phyloP scores from a whole-genome alignment of 2,888 invertebrate genomes.

The Hyposoter didymator region DNA sequence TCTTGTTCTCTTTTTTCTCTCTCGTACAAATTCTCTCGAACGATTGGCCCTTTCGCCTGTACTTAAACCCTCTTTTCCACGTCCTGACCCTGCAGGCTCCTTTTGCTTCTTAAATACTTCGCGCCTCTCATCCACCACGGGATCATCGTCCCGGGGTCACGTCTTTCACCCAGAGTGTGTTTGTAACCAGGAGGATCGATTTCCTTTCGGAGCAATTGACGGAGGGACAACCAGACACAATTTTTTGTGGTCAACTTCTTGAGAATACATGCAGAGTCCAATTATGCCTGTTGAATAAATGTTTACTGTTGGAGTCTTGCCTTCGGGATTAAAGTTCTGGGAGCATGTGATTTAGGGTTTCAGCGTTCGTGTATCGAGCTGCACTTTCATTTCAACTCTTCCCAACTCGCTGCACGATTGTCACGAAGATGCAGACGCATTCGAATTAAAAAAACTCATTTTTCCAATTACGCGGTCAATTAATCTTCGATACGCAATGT shows the following conservation, averaged over 20 bases:
- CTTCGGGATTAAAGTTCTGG: background rate
- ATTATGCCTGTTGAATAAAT: slow-evolving; percentile 28
- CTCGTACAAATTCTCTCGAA: slow-evolving; percentile 43
- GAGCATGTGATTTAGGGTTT: background rate
- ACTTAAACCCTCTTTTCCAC: slow-evolving; percentile 37
- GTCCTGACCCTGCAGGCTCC: slow-evolving; percentile 3
- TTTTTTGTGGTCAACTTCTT: slow-evolving; percentile 21
- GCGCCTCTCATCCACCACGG: slow-evolving; percentile 37
- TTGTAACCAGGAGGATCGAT: slow-evolving; percentile 52
- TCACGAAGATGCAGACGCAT: too few species aligned
- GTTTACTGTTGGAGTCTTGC: background rate
- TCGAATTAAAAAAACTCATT: background rate
- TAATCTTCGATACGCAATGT: background rate
- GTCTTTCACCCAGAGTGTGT: slow-evolving; percentile 40
- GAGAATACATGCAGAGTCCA: slow-evolving; percentile 10
- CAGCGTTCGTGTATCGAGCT: background rate
- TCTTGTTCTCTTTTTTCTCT: slow-evolving; percentile 64
- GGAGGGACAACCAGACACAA: background rate
- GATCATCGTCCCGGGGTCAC: slow-evolving; percentile 27
- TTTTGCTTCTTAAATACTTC: slow-evolving; percentile 49
- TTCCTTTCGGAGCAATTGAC: slow-evolving; percentile 39
- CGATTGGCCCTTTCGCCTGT: slow-evolving; percentile 46
- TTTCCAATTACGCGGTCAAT: background rate
- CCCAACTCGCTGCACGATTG: background rate
- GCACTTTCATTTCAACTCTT: background rate